Conservation (phyloP, 2,888 invertebrate genomes). For the Emesis furor region DNA sequence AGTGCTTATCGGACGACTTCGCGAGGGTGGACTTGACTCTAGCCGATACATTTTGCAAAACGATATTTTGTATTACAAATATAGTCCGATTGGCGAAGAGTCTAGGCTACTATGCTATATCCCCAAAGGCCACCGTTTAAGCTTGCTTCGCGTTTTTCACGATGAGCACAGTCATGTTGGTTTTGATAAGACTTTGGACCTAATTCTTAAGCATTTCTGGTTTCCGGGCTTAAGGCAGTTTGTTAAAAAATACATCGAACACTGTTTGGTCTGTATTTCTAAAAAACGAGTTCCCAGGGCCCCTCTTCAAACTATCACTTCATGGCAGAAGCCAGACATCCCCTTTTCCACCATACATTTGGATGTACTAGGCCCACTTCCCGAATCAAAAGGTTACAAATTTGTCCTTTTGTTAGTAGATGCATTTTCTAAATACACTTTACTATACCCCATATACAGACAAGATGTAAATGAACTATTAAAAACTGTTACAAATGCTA, state of each 20-base stretch:
- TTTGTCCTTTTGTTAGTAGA: constrained; percentile 49
- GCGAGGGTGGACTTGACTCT: constrained; percentile 19
- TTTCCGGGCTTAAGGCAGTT: constrained; percentile 39
- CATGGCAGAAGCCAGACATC: constrained; percentile 64
- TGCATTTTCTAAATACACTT: constrained; percentile 44
- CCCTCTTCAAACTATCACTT: constrained; percentile 60
- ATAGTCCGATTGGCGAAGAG: constrained; percentile 54
- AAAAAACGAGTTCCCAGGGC: constrained; percentile 59
- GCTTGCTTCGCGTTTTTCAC: constrained; percentile 71
- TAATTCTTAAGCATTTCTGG: constrained; percentile 37
- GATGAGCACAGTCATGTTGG: constrained; percentile 44
- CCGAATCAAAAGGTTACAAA: constrained; percentile 37
- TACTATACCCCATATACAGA: constrained; percentile 42
- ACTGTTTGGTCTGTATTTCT: constrained; percentile 45
- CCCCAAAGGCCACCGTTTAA: constrained; percentile 72
- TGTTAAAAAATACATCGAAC: constrained; percentile 26
- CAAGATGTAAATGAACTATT: constrained; percentile 42
- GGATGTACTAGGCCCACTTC: constrained; percentile 32
- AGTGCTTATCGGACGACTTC: not conserved
- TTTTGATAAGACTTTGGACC: constrained; percentile 33
- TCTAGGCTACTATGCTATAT: constrained; percentile 63
- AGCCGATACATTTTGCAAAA: constrained; percentile 37
- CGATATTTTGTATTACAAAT: constrained; percentile 59
- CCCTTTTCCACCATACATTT: constrained; percentile 68
- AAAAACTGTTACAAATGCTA: constrained; percentile 20